A percentile compares a stretch with the other conserved stretches of the same genome.
Conservation (phyloP, 2,113 vertebrate species). For the Mesoclemmys tuberculata region DNA sequence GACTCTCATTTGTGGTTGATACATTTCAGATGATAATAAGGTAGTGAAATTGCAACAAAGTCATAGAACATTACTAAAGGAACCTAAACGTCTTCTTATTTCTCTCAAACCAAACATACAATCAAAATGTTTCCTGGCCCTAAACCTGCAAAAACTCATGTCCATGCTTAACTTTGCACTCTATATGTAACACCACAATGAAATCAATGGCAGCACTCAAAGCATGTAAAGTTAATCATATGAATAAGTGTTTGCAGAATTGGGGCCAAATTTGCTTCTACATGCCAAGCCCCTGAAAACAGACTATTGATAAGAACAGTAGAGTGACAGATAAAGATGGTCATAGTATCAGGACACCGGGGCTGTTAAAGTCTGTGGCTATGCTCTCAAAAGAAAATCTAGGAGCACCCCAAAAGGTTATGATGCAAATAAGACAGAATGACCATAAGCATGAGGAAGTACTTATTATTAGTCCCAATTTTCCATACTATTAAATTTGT, state of each 20-base stretch:
- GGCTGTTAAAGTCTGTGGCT: not conserved
- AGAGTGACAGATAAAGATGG: not conserved
- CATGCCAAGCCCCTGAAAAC: not conserved
- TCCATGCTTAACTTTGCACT: not conserved
- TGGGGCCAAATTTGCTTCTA: not conserved
- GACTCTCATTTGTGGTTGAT: not conserved
- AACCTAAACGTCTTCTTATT: not conserved
- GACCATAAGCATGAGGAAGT: constrained; percentile 38
- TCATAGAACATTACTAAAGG: not conserved
- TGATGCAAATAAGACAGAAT: not conserved
- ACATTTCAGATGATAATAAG: not conserved
- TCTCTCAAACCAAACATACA: not conserved
- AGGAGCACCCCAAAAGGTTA: not conserved
- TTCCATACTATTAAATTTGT: constrained; percentile 50
- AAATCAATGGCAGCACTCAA: not conserved
- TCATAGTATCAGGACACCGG: not conserved
- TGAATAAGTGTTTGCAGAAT: not conserved
- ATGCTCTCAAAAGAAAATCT: not conserved
- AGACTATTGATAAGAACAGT: not conserved
- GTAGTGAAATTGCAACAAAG: not conserved
- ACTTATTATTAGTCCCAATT: not conserved
- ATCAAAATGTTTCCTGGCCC: not conserved
- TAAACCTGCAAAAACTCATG: not conserved
- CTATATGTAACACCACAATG: not conserved
- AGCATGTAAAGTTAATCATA: not conserved